Conservation (phyloP, 2,113 vertebrate genomes). For the Microcebus tavaratra region DNA sequence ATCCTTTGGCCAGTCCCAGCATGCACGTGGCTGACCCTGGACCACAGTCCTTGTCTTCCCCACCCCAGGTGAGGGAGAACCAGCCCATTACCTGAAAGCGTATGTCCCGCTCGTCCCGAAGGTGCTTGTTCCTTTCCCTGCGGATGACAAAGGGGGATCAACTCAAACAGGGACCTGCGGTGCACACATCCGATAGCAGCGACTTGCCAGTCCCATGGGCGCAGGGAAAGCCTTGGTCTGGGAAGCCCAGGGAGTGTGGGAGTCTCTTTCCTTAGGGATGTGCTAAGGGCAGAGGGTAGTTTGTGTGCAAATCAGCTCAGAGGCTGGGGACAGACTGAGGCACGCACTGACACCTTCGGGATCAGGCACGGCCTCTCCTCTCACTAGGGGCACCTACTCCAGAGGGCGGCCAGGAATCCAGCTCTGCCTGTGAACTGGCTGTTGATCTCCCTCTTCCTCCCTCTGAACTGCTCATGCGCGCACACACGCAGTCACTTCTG, state of each 20-base stretch:
- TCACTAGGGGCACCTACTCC: too few relatives aligned
- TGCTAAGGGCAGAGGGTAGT: not conserved
- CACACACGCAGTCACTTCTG: not conserved
- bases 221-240: not conserved
- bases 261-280: not conserved
- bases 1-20: not conserved
- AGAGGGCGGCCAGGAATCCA: too few relatives aligned
- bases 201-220: rapidly evolving
- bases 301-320: not conserved
- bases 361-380: too few relatives aligned
- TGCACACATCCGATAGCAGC: not conserved
- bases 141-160: not conserved
- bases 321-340: not conserved
- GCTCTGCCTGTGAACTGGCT: not conserved
- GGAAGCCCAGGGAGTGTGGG: not conserved
- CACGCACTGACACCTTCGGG: not conserved
- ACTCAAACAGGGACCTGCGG: not conserved
- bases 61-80: not conserved
- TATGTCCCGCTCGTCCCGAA: constrained; percentile 92
- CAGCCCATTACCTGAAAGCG: constrained; percentile 83
- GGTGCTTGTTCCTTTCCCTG: constrained; percentile 97
- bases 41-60: not conserved
- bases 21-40: not conserved
- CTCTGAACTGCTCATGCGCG: not conserved
- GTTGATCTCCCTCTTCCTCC: too few relatives aligned